Conservation (phyloP, 2,888 invertebrate genomes). For the Agonopterix arenella region DNA sequence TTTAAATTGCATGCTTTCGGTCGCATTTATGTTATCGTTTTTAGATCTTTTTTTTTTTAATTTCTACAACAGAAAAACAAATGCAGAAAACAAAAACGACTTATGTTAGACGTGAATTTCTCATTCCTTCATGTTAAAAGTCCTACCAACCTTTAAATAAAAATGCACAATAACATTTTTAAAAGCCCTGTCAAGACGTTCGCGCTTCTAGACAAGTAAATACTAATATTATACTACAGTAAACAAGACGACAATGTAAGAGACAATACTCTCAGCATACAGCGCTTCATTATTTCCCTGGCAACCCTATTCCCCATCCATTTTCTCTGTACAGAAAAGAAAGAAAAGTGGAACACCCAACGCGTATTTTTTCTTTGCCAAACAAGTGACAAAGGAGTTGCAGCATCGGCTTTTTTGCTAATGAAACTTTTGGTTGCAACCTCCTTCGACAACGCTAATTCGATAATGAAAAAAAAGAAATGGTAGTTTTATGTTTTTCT, state of each 20-base stretch:
- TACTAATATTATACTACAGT: not conserved
- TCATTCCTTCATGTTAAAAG: too few species aligned
- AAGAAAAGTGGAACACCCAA: constrained; percentile 43
- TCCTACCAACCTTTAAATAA: too few species aligned
- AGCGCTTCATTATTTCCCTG: constrained; percentile 55
- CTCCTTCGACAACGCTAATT: constrained; percentile 29
- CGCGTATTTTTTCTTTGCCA: constrained; percentile 37
- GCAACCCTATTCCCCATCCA: constrained; percentile 49
- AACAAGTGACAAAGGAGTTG: constrained; percentile 39
- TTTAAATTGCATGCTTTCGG: too few species aligned
- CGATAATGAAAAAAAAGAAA: constrained; percentile 27
- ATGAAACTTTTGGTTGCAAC: constrained; percentile 47
- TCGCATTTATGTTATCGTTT: too few species aligned
- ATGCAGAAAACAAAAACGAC: too few species aligned
- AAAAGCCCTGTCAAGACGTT: not conserved
- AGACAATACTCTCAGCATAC: constrained; percentile 27
- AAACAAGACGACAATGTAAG: constrained; percentile 11
- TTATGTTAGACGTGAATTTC: too few species aligned
- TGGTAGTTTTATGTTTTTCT: too few species aligned
- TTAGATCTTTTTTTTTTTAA: too few species aligned
- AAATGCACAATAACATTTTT: not conserved
- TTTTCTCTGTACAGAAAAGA: constrained; percentile 29
- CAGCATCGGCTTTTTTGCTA: constrained; percentile 47
- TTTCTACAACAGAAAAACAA: too few species aligned
- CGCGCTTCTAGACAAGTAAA: too few species aligned